A percentile compares a stretch with the other conserved stretches of the same genome.
phyloP scores from a whole-genome alignment of 2,888 invertebrate genomes.

The Aphodius sticticus region DNA sequence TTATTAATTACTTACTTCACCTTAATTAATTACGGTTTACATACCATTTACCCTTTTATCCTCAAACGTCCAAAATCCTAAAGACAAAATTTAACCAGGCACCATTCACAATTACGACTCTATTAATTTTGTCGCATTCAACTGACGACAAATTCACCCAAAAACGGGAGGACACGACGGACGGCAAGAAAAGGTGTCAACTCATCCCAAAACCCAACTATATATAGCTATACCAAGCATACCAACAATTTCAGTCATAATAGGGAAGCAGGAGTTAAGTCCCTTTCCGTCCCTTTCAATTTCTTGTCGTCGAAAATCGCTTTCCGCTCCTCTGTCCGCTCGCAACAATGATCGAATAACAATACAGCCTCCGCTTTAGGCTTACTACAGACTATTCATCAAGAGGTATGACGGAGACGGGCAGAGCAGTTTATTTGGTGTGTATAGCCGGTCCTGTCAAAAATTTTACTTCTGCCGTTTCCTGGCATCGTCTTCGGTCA shows the following conservation, averaged over 20 bases:
- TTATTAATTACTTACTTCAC: no score
- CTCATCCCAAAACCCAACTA: background rate
- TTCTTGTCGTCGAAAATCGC: constrained; percentile 20
- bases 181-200: constrained; percentile 4
- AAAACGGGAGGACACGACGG: background rate
- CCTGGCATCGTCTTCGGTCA: background rate
- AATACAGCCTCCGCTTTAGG: constrained; percentile 11
- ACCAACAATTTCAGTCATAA: background rate
- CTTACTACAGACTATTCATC: constrained; percentile 13
- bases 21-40: background rate
- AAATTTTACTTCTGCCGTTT: background rate
- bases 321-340: constrained; percentile 17
- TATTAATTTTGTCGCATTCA: background rate
- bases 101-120: background rate
- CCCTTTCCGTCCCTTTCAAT: constrained; percentile 20
- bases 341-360: constrained; percentile 21
- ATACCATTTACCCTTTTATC: background rate
- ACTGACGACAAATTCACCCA: constrained; percentile 4
- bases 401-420: constrained; percentile 6
- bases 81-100: background rate
- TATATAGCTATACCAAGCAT: background rate
- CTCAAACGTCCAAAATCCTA: background rate
- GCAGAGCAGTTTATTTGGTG: background rate
- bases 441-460: background rate
- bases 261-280: constrained; percentile 4